phyloP scores from a whole-genome alignment of 2,888 invertebrate species.

The Lathronympha strigana region DNA sequence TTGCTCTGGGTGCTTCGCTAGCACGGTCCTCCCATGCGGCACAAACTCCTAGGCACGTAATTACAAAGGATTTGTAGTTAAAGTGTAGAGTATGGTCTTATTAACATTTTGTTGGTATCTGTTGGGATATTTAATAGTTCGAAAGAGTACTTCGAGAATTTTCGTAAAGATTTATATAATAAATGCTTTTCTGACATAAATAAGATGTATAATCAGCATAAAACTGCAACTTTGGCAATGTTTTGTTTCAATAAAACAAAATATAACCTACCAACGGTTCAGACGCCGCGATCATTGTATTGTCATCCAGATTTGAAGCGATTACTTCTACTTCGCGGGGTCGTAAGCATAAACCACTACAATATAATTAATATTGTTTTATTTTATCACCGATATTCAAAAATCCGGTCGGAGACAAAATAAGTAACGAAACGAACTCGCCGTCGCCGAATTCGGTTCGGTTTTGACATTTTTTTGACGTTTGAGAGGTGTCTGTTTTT shows the following conservation, averaged over 20 bases:
- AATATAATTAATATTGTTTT: constrained; percentile 22
- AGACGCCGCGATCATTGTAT: constrained; percentile 95
- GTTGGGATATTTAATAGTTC: background rate
- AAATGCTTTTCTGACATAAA: background rate
- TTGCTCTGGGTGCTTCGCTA: constrained; percentile 90
- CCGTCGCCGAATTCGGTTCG: background rate
- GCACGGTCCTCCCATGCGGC: constrained; percentile 93
- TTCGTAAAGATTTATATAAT: constrained; percentile 12
- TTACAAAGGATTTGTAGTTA: background rate
- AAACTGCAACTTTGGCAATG: constrained; percentile 42
- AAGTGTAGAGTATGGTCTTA: background rate
- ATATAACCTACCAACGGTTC: constrained; percentile 89
- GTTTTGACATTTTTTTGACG: constrained; percentile 15
- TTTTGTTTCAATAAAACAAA: constrained; percentile 27
- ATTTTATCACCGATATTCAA: background rate
- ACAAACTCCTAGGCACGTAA: constrained; percentile 88
- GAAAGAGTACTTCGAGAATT: background rate
- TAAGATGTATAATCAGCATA: constrained; percentile 41
- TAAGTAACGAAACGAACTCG: constrained; percentile 12
- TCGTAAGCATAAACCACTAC: constrained; percentile 53
- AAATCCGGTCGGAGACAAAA: constrained; percentile 14
- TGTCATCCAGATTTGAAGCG: constrained; percentile 94
- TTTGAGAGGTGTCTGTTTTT: no score
- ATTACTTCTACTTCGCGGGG: constrained; percentile 57
- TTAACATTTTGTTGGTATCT: background rate